These are phyloP conservation scores for Patella depressa DNA, from an alignment of 2,888 invertebrate species.

Conservation along the genomic window DNA sequence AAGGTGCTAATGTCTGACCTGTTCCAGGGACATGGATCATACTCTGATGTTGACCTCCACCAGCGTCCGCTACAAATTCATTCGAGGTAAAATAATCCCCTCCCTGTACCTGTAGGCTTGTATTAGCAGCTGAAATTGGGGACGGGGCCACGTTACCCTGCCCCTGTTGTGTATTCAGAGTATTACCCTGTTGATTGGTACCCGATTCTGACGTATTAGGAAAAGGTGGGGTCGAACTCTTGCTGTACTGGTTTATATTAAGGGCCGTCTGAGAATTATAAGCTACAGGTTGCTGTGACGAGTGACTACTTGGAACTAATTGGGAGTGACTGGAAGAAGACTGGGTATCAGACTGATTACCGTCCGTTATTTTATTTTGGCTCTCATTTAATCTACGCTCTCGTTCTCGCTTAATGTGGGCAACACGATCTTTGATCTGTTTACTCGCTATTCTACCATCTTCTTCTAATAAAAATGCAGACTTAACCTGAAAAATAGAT, in stretches of 20 bases:
- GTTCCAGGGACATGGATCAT: no score
- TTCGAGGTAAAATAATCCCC: no score
- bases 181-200: not conserved
- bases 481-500: constrained; percentile 78
- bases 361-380: not conserved
- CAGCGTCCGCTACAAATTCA: no score
- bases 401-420: constrained; percentile 79
- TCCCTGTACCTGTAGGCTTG: no score
- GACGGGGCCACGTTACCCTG: no score
- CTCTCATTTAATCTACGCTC: constrained; percentile 70
- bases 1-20: no score
- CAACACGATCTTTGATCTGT: constrained; percentile 89
- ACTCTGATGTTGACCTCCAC: no score
- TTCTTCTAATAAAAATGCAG: constrained; percentile 94
- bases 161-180: no score
- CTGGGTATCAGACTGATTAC: not conserved
- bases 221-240: not conserved
- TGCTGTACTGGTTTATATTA: constrained; percentile 6
- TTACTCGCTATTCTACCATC: constrained; percentile 92
- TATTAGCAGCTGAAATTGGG: no score
- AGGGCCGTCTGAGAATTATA: constrained; percentile 5
- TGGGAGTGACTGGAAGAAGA: constrained; percentile 12
- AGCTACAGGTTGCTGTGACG: constrained; percentile 1
- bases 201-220: not conserved
- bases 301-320: not conserved